Base-by-base conservation (phyloP, 2,797 vertebrate species). In the Sebastes baramenuke region DNA sequence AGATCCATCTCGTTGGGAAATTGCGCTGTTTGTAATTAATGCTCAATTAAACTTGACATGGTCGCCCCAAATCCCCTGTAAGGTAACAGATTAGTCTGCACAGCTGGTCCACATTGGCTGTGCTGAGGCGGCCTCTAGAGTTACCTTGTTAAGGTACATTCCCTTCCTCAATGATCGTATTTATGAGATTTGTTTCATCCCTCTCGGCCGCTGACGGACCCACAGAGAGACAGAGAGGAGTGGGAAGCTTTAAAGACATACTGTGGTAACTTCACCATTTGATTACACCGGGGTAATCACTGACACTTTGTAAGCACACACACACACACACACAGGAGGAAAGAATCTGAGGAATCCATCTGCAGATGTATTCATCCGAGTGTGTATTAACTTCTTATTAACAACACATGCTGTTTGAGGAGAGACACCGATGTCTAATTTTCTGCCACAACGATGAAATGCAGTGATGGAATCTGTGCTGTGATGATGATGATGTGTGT, bases 21-120 rank as follows among this genome's bases (percentile, higher is more conserved):
- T 91, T 92, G 92, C 87, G 49, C 60, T 84, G 87, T 93, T 93
- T 94, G 84, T 92, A 94, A 95, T 95, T 95, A 95, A 94, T 90
- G 93, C 87, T 89, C 87, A 92, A 92, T 94, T 94, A 91, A 93
- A 94, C 72, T 81, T 76, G 85, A 92, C 86, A 90, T 91, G 84
- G 86, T 91, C 59, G 69, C 86, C 87, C 88, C 87, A 94, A 95
- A 96, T 94, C 93, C 94, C 84, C 89, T 80, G 80, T 90, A 87
- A 87, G 83, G 92, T 89, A 91, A 86, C 80, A 90, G 93, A 95
- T 95, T 92, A 94, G 92, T n/a, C 75, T 11, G 73, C 83, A 87
- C 94, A 95, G 94, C 93, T 95, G 95, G 91, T 93, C 89, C 86
- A 90, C 88, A 94, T 95, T 88, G 91, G 80, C 61, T 14, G 72